Percentiles rank a stretch among this genome's conserved stretches.
Evolutionary conservation across 2,113 vertebrate species (phyloP).

Genomic region (Eudorcas thomsonii): DNA sequence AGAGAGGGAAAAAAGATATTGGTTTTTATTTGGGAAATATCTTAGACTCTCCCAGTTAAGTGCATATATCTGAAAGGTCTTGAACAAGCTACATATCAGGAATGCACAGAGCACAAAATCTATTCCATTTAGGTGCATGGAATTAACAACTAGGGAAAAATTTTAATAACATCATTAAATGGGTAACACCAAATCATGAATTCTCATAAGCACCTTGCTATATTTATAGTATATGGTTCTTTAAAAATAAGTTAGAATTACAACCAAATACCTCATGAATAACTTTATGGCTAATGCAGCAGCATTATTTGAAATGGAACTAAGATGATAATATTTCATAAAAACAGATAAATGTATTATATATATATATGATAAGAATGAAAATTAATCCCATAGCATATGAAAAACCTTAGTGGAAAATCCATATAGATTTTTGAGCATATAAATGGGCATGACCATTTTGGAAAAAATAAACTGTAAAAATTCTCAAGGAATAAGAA

Average conservation of each 20-base stretch:
- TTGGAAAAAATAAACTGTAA: conserved; percentile 23
- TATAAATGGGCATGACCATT: background rate
- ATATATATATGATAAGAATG: conserved; percentile 61
- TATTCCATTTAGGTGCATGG: conserved; percentile 66
- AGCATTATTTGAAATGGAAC: conserved; percentile 70
- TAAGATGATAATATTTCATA: conserved; percentile 62
- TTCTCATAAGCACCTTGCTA: background rate
- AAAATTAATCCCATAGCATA: conserved; percentile 47
- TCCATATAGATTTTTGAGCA: background rate
- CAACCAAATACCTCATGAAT: conserved; percentile 67
- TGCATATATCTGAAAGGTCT: background rate
- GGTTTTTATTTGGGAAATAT: conserved; percentile 64
- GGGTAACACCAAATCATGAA: conserved; percentile 50
- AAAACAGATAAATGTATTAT: conserved; percentile 66
- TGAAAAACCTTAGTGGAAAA: conserved; percentile 3
- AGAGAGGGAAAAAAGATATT: conserved; percentile 49
- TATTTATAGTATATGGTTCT: background rate
- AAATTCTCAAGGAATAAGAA: conserved; percentile 44
- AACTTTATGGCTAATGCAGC: conserved; percentile 55
- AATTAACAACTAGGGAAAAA: conserved; percentile 73
- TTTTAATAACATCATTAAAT: conserved; percentile 74
- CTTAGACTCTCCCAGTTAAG: conserved; percentile 45
- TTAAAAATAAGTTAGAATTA: conserved; percentile 70
- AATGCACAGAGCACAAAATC: conserved; percentile 67
- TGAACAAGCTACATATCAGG: conserved; percentile 54